Evolutionary conservation across 2,797 vertebrate genomes (phyloP).

Genomic region (Macroramphosus scolopax): DNA sequence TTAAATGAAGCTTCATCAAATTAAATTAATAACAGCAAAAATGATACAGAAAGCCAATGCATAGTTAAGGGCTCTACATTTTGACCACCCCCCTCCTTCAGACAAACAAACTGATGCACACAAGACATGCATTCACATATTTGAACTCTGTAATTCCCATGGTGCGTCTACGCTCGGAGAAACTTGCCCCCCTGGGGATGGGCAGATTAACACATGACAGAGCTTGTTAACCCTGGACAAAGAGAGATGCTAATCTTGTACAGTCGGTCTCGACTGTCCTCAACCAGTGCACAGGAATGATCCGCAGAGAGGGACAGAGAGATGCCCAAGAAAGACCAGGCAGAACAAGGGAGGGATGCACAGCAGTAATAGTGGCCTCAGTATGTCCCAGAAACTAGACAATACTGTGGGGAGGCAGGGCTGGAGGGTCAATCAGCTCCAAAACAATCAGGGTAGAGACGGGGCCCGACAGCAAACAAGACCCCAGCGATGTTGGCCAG

Average conservation of each 20-base stretch:
- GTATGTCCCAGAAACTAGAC: constrained; percentile 66
- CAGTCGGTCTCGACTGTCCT: constrained; percentile 61
- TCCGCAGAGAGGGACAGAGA: constrained; percentile 17
- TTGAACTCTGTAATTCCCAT: constrained; percentile 32
- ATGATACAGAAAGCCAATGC: not conserved
- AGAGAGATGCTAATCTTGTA: constrained; percentile 78
- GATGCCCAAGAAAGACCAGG: constrained; percentile 29
- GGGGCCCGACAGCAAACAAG: constrained; percentile 43
- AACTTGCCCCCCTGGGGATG: constrained; percentile 52
- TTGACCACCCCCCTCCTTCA: not conserved
- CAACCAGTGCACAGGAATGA: constrained; percentile 26
- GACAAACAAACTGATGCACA: constrained; percentile 24
- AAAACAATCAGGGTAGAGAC: constrained; percentile 49
- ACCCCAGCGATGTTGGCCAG: constrained; percentile 15
- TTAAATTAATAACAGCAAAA: too few relatives aligned
- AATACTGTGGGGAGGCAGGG: constrained; percentile 42
- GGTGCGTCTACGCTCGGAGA: constrained; percentile 30
- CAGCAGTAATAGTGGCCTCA: constrained; percentile 47
- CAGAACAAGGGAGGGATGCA: constrained; percentile 31
- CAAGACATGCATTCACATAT: constrained; percentile 34
- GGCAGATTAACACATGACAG: constrained; percentile 79
- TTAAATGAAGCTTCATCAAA: too few relatives aligned
- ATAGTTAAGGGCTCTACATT: not conserved
- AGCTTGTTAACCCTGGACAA: constrained; percentile 81
- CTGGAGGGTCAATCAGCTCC: constrained; percentile 29